A percentile compares a stretch with the other conserved stretches of the same genome.
Conservation (phyloP, 2,113 vertebrate species). For the Vulpes vulpes region DNA sequence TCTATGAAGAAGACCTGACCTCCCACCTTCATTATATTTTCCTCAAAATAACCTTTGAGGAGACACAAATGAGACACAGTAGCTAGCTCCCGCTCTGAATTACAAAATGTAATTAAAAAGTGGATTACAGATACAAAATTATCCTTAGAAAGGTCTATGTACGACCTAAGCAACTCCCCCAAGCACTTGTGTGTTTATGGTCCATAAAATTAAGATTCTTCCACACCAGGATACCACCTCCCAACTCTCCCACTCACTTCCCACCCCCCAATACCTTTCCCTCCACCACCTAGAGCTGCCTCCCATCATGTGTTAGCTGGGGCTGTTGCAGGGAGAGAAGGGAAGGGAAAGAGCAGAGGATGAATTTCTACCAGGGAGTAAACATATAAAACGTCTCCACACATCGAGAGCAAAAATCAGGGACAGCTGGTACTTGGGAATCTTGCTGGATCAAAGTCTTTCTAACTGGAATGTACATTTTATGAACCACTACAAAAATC, state of each 20-base stretch:
- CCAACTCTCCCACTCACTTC: not conserved
- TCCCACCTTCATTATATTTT: constrained; percentile 8
- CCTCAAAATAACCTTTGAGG: constrained; percentile 28
- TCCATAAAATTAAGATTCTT: not conserved
- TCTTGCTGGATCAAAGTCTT: constrained; percentile 32
- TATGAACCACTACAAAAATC: not conserved
- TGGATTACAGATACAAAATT: not conserved
- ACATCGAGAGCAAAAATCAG: not conserved
- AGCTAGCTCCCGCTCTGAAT: not conserved
- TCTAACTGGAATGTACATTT: not conserved
- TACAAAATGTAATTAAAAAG: not conserved
- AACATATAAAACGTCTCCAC: not conserved
- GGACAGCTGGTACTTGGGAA: not conserved
- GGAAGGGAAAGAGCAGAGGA: not conserved
- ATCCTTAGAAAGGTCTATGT: not conserved
- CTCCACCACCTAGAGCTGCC: not conserved
- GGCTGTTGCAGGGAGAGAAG: not conserved
- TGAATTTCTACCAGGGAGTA: not conserved
- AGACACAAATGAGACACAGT: constrained; percentile 27
- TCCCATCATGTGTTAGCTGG: not conserved
- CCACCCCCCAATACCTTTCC: not conserved
- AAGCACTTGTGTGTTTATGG: not conserved
- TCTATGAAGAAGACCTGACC: constrained; percentile 28
- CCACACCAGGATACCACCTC: not conserved
- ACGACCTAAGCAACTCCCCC: not conserved